A percentile compares a stretch with the other conserved stretches of the same genome.
Evolutionary conservation across 2,888 invertebrate genomes (phyloP).

Genomic region (Drosophila fulvimacula): DNA sequence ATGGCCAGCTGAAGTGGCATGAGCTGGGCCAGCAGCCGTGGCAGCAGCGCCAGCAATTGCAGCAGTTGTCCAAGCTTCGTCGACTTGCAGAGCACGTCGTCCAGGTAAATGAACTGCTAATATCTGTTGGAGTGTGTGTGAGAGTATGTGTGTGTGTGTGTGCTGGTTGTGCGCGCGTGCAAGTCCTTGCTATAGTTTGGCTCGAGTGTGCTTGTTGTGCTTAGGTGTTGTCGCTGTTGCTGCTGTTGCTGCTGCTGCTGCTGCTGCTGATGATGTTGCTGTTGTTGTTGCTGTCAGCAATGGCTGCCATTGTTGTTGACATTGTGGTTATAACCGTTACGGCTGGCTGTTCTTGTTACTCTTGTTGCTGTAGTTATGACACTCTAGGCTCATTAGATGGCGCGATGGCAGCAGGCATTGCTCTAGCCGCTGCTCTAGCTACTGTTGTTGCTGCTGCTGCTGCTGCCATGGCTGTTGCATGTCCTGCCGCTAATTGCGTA

Average conservation of each 20-base stretch:
- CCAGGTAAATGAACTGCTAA: slow-evolving; percentile 77
- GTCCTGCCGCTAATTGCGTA: slow-evolving; percentile 72
- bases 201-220: slow-evolving; percentile 58
- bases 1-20: slow-evolving; percentile 37
- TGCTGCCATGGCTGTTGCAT: slow-evolving; percentile 44
- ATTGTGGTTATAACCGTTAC: slow-evolving; percentile 49
- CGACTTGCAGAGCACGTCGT: slow-evolving; percentile 59
- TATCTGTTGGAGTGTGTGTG: slow-evolving; percentile 35
- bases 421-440: not conserved
- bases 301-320: slow-evolving; percentile 56
- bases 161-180: slow-evolving; percentile 23
- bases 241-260: slow-evolving; percentile 27
- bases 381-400: slow-evolving; percentile 77
- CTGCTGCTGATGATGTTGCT: too few species aligned
- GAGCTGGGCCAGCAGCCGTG: slow-evolving; percentile 2
- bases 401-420: slow-evolving; percentile 43
- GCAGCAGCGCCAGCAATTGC: slow-evolving; percentile 11
- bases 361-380: slow-evolving; percentile 70
- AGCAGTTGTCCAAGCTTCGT: slow-evolving; percentile 40
- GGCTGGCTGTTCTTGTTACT: slow-evolving; percentile 20
- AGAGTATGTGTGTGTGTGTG: slow-evolving; percentile 19
- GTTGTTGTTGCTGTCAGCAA: slow-evolving; percentile 28
- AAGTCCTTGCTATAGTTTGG: slow-evolving; percentile 42
- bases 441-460: slow-evolving; percentile 28
- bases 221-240: slow-evolving; percentile 34